phyloP scores from a whole-genome alignment of 1,140 invertebrate genomes.

The Musca domestica region DNA sequence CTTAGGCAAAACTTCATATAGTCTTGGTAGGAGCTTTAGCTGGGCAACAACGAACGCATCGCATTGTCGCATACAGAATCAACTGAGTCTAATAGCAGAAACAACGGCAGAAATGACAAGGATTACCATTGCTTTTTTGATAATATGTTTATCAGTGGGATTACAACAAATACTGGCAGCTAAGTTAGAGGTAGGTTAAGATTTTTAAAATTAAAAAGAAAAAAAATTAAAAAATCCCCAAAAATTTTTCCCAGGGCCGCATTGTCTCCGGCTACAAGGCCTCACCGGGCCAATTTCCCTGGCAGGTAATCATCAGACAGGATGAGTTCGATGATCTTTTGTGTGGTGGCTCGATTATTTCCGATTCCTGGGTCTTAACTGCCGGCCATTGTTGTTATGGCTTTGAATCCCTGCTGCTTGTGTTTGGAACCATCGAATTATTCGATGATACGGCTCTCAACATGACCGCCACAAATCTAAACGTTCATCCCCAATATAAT shows the following conservation, averaged over 20 bases:
- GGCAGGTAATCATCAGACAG: constrained; percentile 47
- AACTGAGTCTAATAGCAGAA: neutral
- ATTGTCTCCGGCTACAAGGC: constrained; percentile 40
- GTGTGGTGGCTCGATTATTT: constrained; percentile 63
- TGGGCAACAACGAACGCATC: too few species aligned
- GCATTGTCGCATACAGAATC: too few species aligned
- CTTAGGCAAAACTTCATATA: too few species aligned
- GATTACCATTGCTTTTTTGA: neutral
- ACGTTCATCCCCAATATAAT: constrained; percentile 55
- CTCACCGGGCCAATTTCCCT: constrained; percentile 38
- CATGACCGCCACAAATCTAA: constrained; percentile 47
- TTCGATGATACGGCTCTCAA: constrained; percentile 38
- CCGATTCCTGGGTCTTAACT: constrained; percentile 57
- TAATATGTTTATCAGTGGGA: too few species aligned
- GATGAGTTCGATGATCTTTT: constrained; percentile 40
- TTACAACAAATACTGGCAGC: neutral
- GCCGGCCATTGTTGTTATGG: constrained; percentile 60
- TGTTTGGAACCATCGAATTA: constrained; percentile 55
- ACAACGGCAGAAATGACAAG: neutral
- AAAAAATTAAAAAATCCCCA: neutral
- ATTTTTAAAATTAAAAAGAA: neutral
- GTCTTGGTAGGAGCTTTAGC: too few species aligned
- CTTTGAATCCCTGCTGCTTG: constrained; percentile 37
- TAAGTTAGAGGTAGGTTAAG: neutral
- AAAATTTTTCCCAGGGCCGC: constrained; percentile 31